Base-by-base conservation (phyloP, 2,113 vertebrate genomes). In the Orcinus orca region DNA sequence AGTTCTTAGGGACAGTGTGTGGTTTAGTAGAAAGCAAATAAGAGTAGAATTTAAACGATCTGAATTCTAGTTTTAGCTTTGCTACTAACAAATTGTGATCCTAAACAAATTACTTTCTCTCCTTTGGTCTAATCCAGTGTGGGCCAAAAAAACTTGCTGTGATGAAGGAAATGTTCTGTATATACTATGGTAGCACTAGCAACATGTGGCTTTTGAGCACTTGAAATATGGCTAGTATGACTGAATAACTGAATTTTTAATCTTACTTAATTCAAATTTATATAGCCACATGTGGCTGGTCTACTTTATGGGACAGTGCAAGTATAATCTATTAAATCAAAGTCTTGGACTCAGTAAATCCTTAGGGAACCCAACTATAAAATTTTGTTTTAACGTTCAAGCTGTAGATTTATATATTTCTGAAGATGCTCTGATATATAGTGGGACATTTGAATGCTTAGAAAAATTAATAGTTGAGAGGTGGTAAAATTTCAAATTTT, bases 181-280 rank as follows among this genome's bases (percentile, higher is more conserved):
- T 41, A 11, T 63, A 29, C 50, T 58, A 65, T 60, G 36, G 31
- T 70, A 82, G 36, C 36, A 67, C 44, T 70, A 58, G 26, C 36
- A 15, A 81, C 33, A 76, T 38, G n/a, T 77, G 62, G 6, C 21
- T 77, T 62, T 83, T 83, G 70, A 83, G 44, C 4, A 18, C 68
- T 62, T 79, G 17, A 47, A 96, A 17, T 92, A 21, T 36, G 29
- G 26, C 9, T 91, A 65, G 6, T 88, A 11, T 67, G 63, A 70
- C 60, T 77, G 6, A 90, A 67, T 36, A 58, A 36, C 21, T 76
- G 29, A 83, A 41, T 81, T 80, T 79, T 44, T 44, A 25, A 53
- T 92, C 53, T 84, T 63, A 81, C 14, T 67, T 41, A 92, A 90
- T 74, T 83, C 36, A 93, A 73, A 67, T 96, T 68, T 71, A 25